Percentiles rank a stretch among this genome's conserved stretches.
phyloP scores from a whole-genome alignment of 2,888 invertebrate genomes.

The Sericinus montela region DNA sequence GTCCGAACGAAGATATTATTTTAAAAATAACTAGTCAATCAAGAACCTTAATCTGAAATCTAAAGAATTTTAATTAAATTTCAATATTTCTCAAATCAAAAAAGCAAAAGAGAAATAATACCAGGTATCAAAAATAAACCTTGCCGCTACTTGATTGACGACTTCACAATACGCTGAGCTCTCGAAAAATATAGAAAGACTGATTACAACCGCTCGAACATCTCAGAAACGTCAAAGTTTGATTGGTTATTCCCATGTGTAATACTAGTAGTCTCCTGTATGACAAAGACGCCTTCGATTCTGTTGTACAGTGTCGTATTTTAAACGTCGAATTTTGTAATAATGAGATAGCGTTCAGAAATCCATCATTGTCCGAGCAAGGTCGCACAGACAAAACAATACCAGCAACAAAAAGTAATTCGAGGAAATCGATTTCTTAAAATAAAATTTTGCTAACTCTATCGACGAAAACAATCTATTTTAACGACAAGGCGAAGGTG shows the following conservation, averaged over 20 bases:
- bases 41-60: conserved; percentile 26
- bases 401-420: conserved; percentile 33
- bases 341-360: conserved; percentile 39
- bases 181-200: conserved; percentile 51
- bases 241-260: conserved; percentile 78
- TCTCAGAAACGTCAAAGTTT: conserved; percentile 69
- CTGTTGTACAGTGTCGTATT: conserved; percentile 34
- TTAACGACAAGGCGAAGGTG: conserved; percentile 30
- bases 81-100: conserved; percentile 49
- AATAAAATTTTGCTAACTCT: conserved; percentile 22
- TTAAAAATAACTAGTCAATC: conserved; percentile 19
- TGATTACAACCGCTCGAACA: conserved; percentile 47
- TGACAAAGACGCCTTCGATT: conserved; percentile 35
- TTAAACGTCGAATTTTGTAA: conserved; percentile 31
- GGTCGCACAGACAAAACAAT: conserved; percentile 53
- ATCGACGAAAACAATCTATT: conserved; percentile 16
- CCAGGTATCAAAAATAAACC: conserved; percentile 40
- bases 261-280: conserved; percentile 66
- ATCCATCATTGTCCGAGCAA: conserved; percentile 64
- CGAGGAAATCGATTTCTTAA: conserved; percentile 32
- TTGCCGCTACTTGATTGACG: conserved; percentile 60
- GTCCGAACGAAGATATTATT: not conserved
- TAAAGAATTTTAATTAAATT: conserved; percentile 59
- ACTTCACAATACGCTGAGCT: conserved; percentile 47
- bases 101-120: conserved; percentile 45